Evolutionary conservation across 2,797 vertebrate species (phyloP).

Genomic region (Hyperoplus lanceolatus): DNA sequence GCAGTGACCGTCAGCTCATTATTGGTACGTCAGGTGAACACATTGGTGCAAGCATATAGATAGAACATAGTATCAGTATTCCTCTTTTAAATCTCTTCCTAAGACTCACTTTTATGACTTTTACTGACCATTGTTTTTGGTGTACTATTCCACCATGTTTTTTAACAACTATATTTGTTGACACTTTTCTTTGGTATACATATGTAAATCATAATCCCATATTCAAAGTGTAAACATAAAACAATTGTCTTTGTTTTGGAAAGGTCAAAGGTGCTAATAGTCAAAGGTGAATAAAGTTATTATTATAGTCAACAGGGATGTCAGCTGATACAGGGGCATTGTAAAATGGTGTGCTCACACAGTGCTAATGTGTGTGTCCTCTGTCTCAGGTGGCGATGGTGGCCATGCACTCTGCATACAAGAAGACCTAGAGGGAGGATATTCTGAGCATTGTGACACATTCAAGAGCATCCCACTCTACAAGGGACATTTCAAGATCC

Average conservation of each 20-base stretch:
- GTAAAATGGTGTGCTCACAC: not conserved
- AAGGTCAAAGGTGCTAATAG: too few relatives aligned
- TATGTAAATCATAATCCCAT: too few relatives aligned
- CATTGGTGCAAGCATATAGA: not conserved
- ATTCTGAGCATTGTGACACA: slow-evolving; percentile 87
- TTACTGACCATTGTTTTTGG: too few relatives aligned
- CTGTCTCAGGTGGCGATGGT: slow-evolving; percentile 85
- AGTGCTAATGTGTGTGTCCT: slow-evolving; percentile 26
- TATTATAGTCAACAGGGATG: not conserved
- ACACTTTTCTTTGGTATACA: too few relatives aligned
- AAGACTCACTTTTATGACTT: too few relatives aligned
- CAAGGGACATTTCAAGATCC: slow-evolving; percentile 88
- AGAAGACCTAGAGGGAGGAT: slow-evolving; percentile 82
- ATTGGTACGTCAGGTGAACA: slow-evolving; percentile 82
- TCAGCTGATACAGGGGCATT: not conserved
- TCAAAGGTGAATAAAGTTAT: too few relatives aligned
- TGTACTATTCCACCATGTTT: too few relatives aligned
- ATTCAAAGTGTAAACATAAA: too few relatives aligned
- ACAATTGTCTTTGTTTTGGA: too few relatives aligned
- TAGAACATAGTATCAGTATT: too few relatives aligned
- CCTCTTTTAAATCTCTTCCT: too few relatives aligned
- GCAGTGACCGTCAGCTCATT: slow-evolving; percentile 80
- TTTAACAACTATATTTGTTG: too few relatives aligned
- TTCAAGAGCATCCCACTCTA: slow-evolving; percentile 90
- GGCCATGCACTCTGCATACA: slow-evolving; percentile 86